These are phyloP conservation scores for Poeciliopsis paucimaculata DNA, from an alignment of 2,797 vertebrate genomes.

Conservation along the genomic window DNA sequence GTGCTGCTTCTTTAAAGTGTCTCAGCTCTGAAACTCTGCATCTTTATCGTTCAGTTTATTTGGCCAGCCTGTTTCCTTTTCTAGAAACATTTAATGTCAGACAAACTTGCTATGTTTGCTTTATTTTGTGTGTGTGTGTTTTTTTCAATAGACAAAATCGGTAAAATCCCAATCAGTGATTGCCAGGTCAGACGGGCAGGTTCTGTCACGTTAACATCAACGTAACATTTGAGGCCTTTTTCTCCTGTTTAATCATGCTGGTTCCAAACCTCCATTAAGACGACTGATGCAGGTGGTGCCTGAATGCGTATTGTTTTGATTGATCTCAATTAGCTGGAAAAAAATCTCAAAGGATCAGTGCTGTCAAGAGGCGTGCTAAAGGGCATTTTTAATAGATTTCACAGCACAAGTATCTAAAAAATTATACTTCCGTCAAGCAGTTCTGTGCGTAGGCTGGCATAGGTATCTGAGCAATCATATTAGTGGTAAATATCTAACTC, in stretches of 20 bases:
- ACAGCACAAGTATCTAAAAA: conserved; percentile 28
- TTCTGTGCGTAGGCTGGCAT: conserved; percentile 32
- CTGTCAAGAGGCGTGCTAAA: conserved; percentile 21
- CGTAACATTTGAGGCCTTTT: conserved; percentile 41
- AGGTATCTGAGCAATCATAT: conserved; percentile 32
- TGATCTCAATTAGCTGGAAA: conserved; percentile 39
- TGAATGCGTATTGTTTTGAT: conserved; percentile 42
- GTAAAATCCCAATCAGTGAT: conserved; percentile 30
- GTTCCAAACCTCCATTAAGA: conserved; percentile 44
- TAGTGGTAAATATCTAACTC: conserved; percentile 42
- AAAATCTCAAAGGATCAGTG: conserved; percentile 33
- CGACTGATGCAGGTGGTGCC: conserved; percentile 43
- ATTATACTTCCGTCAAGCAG: conserved; percentile 35
- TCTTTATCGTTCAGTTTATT: conserved; percentile 60
- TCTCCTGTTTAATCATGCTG: conserved; percentile 40
- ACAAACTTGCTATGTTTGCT: conserved; percentile 19
- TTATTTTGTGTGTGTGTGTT: conserved; percentile 4
- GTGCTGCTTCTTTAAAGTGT: conserved; percentile 76
- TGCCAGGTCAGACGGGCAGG: conserved; percentile 48
- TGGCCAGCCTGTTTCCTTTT: conserved; percentile 40
- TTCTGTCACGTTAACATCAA: conserved; percentile 42
- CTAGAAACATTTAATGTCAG: conserved; percentile 44
- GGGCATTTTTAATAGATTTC: conserved; percentile 21
- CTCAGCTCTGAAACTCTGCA: conserved; percentile 61
- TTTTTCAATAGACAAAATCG: conserved; percentile 29